These are phyloP conservation scores for Lampris incognitus DNA, from an alignment of 2,113 vertebrate species.

Conservation along the genomic window DNA sequence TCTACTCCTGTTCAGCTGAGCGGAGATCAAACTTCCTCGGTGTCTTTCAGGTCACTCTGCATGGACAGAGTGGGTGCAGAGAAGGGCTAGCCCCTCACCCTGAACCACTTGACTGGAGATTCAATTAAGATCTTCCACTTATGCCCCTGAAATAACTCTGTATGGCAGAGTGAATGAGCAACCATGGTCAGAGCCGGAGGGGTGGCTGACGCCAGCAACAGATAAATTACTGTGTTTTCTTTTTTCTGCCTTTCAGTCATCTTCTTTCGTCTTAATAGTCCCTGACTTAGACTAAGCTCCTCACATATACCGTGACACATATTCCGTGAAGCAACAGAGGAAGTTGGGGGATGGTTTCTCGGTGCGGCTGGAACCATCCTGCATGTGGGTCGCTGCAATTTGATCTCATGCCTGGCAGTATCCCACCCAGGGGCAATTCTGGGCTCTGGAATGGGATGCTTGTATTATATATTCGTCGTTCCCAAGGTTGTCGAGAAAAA, in stretches of 20 bases:
- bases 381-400: background rate
- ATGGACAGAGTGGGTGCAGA: slow-evolving; percentile 20
- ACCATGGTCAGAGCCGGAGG: slow-evolving; percentile 34
- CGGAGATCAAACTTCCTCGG: slow-evolving; percentile 15
- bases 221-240: background rate
- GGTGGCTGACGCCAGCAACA: slow-evolving; percentile 28
- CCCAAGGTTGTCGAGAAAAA: slow-evolving; percentile 36
- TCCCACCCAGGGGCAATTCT: background rate
- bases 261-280: background rate
- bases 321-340: background rate
- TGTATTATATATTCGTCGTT: slow-evolving; percentile 18
- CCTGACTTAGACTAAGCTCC: slow-evolving; percentile 1
- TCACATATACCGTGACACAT: background rate
- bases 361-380: background rate
- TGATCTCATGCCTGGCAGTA: slow-evolving; percentile 6
- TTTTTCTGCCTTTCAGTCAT: background rate
- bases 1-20: slow-evolving; percentile 16
- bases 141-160: slow-evolving; percentile 29
- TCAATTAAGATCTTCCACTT: slow-evolving; percentile 60
- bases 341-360: background rate
- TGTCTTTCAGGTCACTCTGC: slow-evolving; percentile 36
- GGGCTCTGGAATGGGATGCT: background rate
- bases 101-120: slow-evolving; percentile 54
- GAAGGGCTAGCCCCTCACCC: background rate
- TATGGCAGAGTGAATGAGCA: slow-evolving; percentile 43